Base-by-base conservation (phyloP, 2,113 vertebrate genomes). In the Ailurus styani region DNA sequence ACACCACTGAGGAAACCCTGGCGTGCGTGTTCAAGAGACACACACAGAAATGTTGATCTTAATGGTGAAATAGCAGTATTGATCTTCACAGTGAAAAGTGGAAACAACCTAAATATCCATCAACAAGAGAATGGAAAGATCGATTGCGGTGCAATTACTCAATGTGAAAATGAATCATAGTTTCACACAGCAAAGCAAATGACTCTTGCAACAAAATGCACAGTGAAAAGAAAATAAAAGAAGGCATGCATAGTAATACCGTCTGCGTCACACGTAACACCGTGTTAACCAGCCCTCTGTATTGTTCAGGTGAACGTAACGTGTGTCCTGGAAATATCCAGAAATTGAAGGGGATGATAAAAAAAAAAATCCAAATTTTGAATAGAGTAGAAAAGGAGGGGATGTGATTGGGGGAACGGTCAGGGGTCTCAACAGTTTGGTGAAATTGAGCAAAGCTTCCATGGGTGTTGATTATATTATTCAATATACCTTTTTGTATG, bases 251-350 rank as follows among this genome's bases (percentile, higher is more conserved):
- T 79, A 47, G 37, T 25, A 55, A 31, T 7, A 12, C 7, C 13
- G 1, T 3, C 29, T 0, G 1, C 11, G 60, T 7, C 9, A 14
- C 47, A 18, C 5, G 29, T 25, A 10, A 12, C 52, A 15, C 45
- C 21, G 23, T 6, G 25, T 0, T 11, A 20, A 87, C 40, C 40
- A 14, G n/a, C 15, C 40, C n/a, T 34, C 1, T 0, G 9, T 9
- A 25, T 40, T 83, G 17, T 54, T 50, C 27, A 13, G 29, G 68
- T 79, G 62, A 54, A 31, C 25, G 11, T 8, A 81, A 81, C 25
- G 2, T 1, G 3, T 55, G 55, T 77, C 40, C 11, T 45, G 34
- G 27, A 55, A 21, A 14, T 20, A 40, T 0, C 37, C 20, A 90
- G 29, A 64, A 86, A 25, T 37, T n/a, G 27, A 37, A 42, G n/a